Conservation (phyloP, 2,113 vertebrate genomes). For the Macrotis lagotis region DNA sequence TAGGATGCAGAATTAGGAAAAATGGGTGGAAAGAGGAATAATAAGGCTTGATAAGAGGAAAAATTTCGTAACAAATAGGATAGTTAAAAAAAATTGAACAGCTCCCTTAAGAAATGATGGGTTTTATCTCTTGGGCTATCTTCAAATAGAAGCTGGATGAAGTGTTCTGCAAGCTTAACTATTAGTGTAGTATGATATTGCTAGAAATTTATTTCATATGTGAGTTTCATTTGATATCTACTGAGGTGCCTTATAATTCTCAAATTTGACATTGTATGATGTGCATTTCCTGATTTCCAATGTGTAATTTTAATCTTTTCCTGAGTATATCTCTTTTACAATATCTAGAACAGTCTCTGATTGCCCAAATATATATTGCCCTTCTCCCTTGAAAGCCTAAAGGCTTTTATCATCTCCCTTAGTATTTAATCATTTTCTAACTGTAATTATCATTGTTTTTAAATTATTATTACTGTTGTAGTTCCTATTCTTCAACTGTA, state of each 20-base stretch:
- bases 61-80: background rate
- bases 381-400: background rate
- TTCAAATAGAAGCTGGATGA: background rate
- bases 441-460: background rate
- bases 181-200: background rate
- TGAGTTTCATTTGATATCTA: background rate
- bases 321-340: background rate
- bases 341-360: background rate
- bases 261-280: background rate
- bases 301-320: background rate
- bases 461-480: background rate
- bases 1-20: background rate
- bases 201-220: background rate
- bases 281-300: background rate
- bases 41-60: background rate
- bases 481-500: background rate
- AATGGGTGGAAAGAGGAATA: background rate
- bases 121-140: background rate
- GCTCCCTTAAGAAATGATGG: background rate
- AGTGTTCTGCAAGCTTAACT: background rate
- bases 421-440: background rate
- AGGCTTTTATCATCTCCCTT: background rate
- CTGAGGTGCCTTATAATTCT: background rate
- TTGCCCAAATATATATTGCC: background rate
- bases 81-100: background rate